These are phyloP conservation scores for Pachliopta kotzebuea DNA, from an alignment of 2,888 invertebrate species.

Conservation along the genomic window DNA sequence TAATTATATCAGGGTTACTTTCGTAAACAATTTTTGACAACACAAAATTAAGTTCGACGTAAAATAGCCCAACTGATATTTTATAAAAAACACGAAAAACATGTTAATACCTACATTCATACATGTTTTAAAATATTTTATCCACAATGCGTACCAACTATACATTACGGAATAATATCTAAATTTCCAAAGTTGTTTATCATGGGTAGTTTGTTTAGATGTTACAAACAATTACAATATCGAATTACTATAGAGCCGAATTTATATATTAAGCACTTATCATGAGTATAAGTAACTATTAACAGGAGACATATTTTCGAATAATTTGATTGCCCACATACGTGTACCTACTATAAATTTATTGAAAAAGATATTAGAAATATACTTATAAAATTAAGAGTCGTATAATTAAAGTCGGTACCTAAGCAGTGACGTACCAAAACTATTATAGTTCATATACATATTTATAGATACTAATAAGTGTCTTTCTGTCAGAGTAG, in stretches of 20 bases:
- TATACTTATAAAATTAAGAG: constrained; percentile 13
- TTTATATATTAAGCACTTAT: constrained; percentile 25
- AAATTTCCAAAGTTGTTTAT: neutral
- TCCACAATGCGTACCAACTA: neutral
- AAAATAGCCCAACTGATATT: neutral
- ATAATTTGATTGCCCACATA: constrained; percentile 75
- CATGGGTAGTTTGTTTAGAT: constrained; percentile 9
- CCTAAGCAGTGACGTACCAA: constrained; percentile 10
- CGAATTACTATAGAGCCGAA: constrained; percentile 4
- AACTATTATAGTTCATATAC: constrained; percentile 14
- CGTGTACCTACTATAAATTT: constrained; percentile 38
- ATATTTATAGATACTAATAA: constrained; percentile 8
- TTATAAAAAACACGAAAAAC: neutral
- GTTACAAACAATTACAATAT: constrained; percentile 6
- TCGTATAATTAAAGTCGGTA: constrained; percentile 12
- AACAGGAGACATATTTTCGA: constrained; percentile 77
- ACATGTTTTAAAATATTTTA: neutral
- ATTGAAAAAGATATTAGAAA: constrained; percentile 17
- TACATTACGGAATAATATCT: neutral
- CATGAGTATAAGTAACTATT: constrained; percentile 20
- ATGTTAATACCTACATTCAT: constrained; percentile 1
- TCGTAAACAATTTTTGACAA: neutral
- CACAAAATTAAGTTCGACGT: neutral
- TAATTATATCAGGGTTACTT: neutral
- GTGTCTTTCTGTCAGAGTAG: constrained; percentile 8